Evolutionary conservation across 1,140 invertebrate species (phyloP).

Genomic region (Tetragonula clypearis): DNA sequence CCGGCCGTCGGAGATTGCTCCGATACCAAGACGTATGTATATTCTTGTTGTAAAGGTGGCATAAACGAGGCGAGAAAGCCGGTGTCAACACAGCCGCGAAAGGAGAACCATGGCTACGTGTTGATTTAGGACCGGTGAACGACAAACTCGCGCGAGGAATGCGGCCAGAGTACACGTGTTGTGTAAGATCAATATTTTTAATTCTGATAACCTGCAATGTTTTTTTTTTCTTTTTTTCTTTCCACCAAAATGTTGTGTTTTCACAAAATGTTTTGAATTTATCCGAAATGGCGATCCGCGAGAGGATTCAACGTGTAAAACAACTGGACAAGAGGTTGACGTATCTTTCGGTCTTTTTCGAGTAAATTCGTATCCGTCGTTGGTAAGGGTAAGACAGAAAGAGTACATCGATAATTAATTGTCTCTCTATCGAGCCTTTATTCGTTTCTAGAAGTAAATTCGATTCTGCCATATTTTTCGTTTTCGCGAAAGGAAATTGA

Average conservation of each 20-base stretch:
- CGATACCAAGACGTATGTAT: slow-evolving; percentile 38
- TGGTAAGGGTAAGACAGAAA: neutral
- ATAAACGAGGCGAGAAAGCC: slow-evolving; percentile 61
- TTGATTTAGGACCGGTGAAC: slow-evolving; percentile 72
- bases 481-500: neutral
- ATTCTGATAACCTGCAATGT: slow-evolving; percentile 40
- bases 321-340: no score
- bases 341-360: no score
- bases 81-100: slow-evolving; percentile 60
- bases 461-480: neutral
- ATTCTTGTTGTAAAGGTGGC: slow-evolving; percentile 51
- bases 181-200: slow-evolving; percentile 73
- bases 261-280: neutral
- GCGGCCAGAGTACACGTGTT: slow-evolving; percentile 61
- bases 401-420: neutral
- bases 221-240: slow-evolving; percentile 6
- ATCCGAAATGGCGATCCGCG: neutral
- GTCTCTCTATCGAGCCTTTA: no score
- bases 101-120: slow-evolving; percentile 58
- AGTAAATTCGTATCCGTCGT: neutral
- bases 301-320: neutral
- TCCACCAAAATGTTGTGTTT: neutral
- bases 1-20: neutral
- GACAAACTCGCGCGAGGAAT: slow-evolving; percentile 61
- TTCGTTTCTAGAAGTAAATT: neutral